Evolutionary conservation across 2,113 vertebrate species (phyloP).

Genomic region (Pseudonaja textilis): DNA sequence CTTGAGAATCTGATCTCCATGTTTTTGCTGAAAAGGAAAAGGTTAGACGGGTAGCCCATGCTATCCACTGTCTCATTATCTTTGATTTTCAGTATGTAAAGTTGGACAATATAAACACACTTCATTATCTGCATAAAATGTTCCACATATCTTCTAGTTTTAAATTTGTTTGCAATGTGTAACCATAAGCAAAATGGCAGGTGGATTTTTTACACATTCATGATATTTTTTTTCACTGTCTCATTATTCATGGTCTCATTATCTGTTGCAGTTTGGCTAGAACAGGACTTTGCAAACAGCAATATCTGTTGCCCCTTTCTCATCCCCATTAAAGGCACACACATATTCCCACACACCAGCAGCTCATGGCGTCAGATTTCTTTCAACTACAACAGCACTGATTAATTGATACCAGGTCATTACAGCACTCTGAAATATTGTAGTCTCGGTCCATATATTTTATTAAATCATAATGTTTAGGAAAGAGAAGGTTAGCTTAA

Average conservation of each 20-base stretch:
- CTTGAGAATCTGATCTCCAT: slow-evolving; percentile 23
- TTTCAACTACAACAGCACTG: neutral
- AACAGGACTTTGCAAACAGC: neutral
- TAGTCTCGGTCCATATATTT: neutral
- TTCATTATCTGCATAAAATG: neutral
- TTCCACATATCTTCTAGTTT: neutral
- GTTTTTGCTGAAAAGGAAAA: neutral
- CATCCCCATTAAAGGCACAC: neutral
- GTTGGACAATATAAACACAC: neutral
- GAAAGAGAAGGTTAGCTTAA: neutral
- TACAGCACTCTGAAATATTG: neutral
- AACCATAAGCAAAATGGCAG: neutral
- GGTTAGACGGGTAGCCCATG: neutral
- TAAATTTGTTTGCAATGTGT: neutral
- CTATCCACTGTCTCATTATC: neutral
- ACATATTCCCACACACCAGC: neutral
- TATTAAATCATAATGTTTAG: neutral
- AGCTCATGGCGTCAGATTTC: neutral
- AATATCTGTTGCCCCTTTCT: neutral
- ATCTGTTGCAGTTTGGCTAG: neutral
- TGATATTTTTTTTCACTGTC: neutral
- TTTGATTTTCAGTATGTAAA: neutral
- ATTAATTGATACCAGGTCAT: neutral
- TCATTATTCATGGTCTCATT: neutral
- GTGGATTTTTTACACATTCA: neutral